Base-by-base conservation (phyloP, 2,113 vertebrate genomes). In the Nymphicus hollandicus region DNA sequence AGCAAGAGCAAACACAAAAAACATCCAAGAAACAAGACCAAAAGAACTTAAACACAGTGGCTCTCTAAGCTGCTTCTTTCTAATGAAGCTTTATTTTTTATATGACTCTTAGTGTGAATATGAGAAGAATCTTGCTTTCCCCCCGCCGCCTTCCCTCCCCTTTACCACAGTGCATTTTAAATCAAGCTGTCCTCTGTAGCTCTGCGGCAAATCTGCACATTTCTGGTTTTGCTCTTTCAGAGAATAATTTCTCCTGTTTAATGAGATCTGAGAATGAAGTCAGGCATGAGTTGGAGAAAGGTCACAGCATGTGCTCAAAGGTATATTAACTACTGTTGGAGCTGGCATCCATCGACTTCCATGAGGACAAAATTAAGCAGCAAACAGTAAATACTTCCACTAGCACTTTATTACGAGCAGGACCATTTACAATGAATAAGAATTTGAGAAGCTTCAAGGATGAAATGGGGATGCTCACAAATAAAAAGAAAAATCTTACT, bases 261-360 rank as follows among this genome's bases (percentile, higher is more conserved):
- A 98, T 98, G 97, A 98, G 98, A 98, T 98, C 96, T 97, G 97
- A 98, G 97, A 97, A 98, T 98, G 98, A 98, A 98, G 97, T 98
- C 97, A 98, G 98, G 98, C 98, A 97, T 98, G 97, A 98, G 97
- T 96, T 92, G 93, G 96, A 97, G 97, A 98, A 98, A 98, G 98
- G 98, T 98, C 97, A 97, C 97, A 97, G 97, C 97, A 86, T 98
- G 97, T 97, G 97, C 97, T 98, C 97, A 96, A 94, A 98, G 96
- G 97, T 98, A 96, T 97, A 98, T 98, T 98, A 98, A 98, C 97
- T 96, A 96, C 96, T 91, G 90, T 90, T 91, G 97, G 92, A 94
- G 88, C 95, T 92, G 97, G 93, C 97, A 97, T 97, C 78, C n/a
- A 23, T 95, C 28, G 97, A 96, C 92, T 98, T 98, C 97, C 81